A percentile compares a stretch with the other conserved stretches of the same genome.
These are phyloP conservation scores for Turritopsis rubra DNA, from an alignment of 30 jellyfish, hydroid and myxozoan genomes.

Conservation along the genomic window DNA sequence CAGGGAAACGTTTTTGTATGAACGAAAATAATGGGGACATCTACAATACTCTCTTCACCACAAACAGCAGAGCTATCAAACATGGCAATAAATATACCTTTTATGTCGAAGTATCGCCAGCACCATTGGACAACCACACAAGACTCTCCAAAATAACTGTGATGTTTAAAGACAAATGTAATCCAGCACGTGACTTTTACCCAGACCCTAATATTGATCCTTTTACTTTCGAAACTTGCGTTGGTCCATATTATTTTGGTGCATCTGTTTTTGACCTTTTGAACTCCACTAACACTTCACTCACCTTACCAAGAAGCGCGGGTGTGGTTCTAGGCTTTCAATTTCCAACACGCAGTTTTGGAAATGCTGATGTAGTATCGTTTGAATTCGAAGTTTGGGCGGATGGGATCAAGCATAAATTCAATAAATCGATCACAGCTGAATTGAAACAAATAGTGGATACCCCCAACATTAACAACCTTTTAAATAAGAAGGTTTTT, in stretches of 20 bases:
- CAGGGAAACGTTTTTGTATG: neutral
- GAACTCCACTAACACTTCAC: neutral
- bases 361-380: neutral
- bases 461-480: neutral
- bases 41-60: neutral
- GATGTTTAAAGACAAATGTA: neutral
- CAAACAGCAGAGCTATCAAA: neutral
- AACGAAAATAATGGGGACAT: neutral
- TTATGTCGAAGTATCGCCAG: neutral
- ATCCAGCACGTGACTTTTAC: neutral
- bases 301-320: neutral
- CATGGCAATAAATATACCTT: neutral
- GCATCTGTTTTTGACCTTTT: neutral
- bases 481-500: too few relatives aligned
- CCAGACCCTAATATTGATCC: neutral
- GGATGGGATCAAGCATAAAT: neutral
- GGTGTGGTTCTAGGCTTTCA: neutral
- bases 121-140: too few relatives aligned
- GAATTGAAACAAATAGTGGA: neutral
- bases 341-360: neutral
- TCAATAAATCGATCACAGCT: neutral
- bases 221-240: neutral
- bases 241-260: neutral
- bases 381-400: neutral
- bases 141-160: neutral